Base-by-base conservation (phyloP, 1,140 invertebrate species). In the Sycophaga agraensis region DNA sequence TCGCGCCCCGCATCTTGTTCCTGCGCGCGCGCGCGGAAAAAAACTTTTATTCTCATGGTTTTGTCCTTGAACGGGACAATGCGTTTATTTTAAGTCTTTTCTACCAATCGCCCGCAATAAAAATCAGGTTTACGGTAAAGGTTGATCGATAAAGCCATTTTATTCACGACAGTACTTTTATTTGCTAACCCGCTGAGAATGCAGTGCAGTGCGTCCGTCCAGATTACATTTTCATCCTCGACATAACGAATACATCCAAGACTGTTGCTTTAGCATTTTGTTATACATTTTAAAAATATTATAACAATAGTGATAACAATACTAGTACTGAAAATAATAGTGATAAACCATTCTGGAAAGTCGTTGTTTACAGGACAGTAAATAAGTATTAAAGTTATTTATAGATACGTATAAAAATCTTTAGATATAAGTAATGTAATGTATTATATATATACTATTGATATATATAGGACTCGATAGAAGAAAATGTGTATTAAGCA, bases 171-270 rank as follows among this genome's bases (percentile, higher is more conserved):
- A n/a, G n/a, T n/a, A n/a, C n/a, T n/a, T n/a, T n/a, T n/a, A n/a
- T n/a, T n/a, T n/a, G n/a, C n/a, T n/a, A n/a, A n/a, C n/a, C n/a
- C n/a, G n/a, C n/a, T n/a, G 17, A 53, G 40, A 39, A 24, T 53
- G 16, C 21, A 53, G 26, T 17, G 14, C n/a, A 40, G 50, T 26
- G 22, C 34, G 35, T 28, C 37, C 34, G 35, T 28, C 2, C 24
- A 42, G 11, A 17, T 39, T 35, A 22, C 16, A 24, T 28, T 54
- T 26, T 54, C n/a, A 54, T 17, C 3, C n/a, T 40, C 28, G 9
- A 54, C 35, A 42, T 54, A 16, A 28, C n/a, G 17, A 17, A 24
- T 54, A 42, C 51, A 51, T 9, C 16, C 4, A 54, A 40, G 40
- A 11, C 24, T 24, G 5, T 53, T 34, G 26, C 17, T 53, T 22